A percentile compares a stretch with the other conserved stretches of the same genome.
phyloP scores from a whole-genome alignment of 2,888 invertebrate genomes.

The Plagiodera versicolora region DNA sequence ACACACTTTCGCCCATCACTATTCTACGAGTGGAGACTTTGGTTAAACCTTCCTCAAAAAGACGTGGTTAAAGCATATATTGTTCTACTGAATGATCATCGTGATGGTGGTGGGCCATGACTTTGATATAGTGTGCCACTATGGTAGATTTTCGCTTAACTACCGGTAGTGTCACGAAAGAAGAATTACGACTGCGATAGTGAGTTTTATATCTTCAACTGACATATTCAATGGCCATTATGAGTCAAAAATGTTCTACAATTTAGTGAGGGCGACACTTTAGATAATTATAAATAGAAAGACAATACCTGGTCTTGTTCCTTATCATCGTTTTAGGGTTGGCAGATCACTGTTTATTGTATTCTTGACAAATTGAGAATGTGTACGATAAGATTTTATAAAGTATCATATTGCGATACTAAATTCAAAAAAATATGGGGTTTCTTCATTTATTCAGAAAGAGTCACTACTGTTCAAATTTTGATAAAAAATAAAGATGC shows the following conservation, averaged over 20 bases:
- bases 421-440: not conserved
- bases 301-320: not conserved
- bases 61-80: too few relatives aligned
- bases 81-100: too few relatives aligned
- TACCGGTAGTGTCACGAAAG: constrained; percentile 15
- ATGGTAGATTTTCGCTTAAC: too few relatives aligned
- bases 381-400: not conserved
- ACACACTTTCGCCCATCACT: too few relatives aligned
- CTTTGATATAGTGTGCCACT: too few relatives aligned
- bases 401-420: not conserved
- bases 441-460: not conserved
- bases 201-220: constrained; percentile 15
- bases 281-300: constrained; percentile 2
- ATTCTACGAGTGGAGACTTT: too few relatives aligned
- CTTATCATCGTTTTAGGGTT: constrained; percentile 3
- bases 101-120: too few relatives aligned
- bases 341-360: not conserved
- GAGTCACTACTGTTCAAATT: too few relatives aligned
- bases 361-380: not conserved
- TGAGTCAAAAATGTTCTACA: constrained; percentile 26
- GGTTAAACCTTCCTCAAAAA: too few relatives aligned
- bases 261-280: constrained; percentile 4
- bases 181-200: constrained; percentile 24
- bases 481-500: too few relatives aligned
- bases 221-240: constrained; percentile 23